These are phyloP conservation scores for Naja naja DNA, from an alignment of 2,113 vertebrate genomes.

Conservation along the genomic window DNA sequence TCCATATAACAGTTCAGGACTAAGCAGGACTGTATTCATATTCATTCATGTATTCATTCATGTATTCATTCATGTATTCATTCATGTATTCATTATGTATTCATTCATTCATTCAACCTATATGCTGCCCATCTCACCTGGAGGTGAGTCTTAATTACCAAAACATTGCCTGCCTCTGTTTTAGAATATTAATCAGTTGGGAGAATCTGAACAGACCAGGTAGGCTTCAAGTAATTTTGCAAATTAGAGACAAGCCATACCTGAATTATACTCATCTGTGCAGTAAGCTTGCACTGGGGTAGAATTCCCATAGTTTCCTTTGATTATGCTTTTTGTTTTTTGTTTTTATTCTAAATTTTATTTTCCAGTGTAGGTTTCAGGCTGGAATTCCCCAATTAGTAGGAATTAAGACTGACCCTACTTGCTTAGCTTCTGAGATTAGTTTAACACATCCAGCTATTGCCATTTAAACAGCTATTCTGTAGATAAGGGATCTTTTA, in stretches of 20 bases:
- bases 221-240: not conserved
- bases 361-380: not conserved
- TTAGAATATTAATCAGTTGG: not conserved
- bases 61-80: no score
- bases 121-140: no score
- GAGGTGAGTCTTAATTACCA: not conserved
- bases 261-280: not conserved
- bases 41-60: no score
- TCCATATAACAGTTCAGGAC: not conserved
- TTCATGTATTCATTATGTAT: no score
- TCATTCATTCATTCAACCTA: no score
- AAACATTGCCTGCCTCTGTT: not conserved
- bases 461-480: not conserved
- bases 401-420: not conserved
- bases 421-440: not conserved
- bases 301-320: not conserved
- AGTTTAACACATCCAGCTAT: not conserved
- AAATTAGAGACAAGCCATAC: not conserved
- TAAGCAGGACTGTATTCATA: not conserved
- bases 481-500: not conserved
- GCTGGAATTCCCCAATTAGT: not conserved
- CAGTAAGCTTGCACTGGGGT: not conserved
- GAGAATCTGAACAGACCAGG: not conserved
- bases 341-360: not conserved
- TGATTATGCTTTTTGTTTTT: not conserved